Percentiles rank a stretch among this genome's conserved stretches.
Evolutionary conservation across 1,140 invertebrate species (phyloP).

Genomic region (Latrodectus geometricus): DNA sequence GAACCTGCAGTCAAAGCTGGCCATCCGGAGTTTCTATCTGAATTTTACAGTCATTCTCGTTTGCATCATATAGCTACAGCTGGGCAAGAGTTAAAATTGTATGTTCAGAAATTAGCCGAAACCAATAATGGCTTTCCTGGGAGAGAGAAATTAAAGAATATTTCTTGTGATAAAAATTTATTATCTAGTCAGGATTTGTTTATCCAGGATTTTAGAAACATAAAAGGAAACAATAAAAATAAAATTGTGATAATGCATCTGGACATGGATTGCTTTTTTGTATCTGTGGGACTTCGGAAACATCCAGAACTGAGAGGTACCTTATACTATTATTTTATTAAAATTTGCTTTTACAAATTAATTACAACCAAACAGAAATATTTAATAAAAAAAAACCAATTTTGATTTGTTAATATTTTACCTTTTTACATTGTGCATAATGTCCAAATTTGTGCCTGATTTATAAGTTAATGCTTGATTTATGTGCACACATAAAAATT

Average conservation of each 20-base stretch:
- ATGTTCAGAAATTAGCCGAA: constrained; percentile 82
- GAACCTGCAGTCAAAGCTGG: constrained; percentile 37
- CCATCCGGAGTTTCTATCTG: constrained; percentile 84
- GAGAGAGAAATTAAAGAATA: constrained; percentile 66
- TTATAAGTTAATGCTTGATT: too few species aligned
- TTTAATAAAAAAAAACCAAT: too few species aligned
- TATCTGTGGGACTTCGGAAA: constrained; percentile 89
- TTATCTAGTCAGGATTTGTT: background rate
- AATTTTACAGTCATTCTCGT: constrained; percentile 94
- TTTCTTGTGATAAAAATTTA: background rate
- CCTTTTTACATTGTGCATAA: too few species aligned
- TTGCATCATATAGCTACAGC: constrained; percentile 94
- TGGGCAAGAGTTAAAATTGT: constrained; percentile 88
- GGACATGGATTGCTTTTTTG: constrained; percentile 99
- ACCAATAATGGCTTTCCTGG: constrained; percentile 75
- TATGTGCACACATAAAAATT: too few species aligned
- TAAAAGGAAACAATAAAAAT: background rate
- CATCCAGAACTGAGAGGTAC: constrained; percentile 83
- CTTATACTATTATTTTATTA: background rate
- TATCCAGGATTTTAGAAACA: background rate
- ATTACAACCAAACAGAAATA: too few species aligned
- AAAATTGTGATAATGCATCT: constrained; percentile 88
- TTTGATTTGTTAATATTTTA: too few species aligned
- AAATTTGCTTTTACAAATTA: background rate
- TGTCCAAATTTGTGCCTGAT: too few species aligned